Base-by-base conservation (phyloP, 1,140 invertebrate genomes). In the Pseudomyrmex cubaensis region DNA sequence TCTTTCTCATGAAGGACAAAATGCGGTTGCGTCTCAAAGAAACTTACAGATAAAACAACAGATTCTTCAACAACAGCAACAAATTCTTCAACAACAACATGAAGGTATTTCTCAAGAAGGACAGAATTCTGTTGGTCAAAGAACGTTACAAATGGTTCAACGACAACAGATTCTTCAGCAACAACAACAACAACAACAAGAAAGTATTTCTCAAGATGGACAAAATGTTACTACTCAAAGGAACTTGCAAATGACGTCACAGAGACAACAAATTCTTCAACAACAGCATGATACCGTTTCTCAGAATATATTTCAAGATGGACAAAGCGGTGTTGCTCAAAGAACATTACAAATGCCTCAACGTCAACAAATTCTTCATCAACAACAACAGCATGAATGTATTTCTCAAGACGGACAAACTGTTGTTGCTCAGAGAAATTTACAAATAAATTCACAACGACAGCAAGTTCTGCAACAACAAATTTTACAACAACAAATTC, bases 101-200 rank as follows among this genome's bases (percentile, higher is more conserved):
- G 89, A 90, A 25, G 85, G 85, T 10, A 82, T 89, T 8, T 86
- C 85, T 17, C 89, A 90, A 75, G 90, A 93, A 1, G 86, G 83
- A 62, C 91, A 93, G 77, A 89, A 85, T 62, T 63, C 87, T 15
- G 84, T 92, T 90, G 95, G 80, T 86, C 92, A 92, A 76, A 87
- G 92, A 20, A 89, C 87, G 10, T n/a, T 93, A n/a, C 91, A 94
- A 85, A 85, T 94, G 94, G 82, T 94, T 25, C 95, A 92, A 7
- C 88, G 92, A 72, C 91, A 91, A 20, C 92, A 93, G 12, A 95
- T 95, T 94, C 77, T 91, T 57, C 89, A 92, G 25, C 89, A 90
- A 90, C 95, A 95, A 85, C 95, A 95, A 56, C 95, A 95, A 56
- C 91, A 91, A 50, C 92, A 92, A 70, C 91, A 92, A 59, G 87